phyloP scores from a whole-genome alignment of 2,888 invertebrate genomes.

The Patella pellucida region DNA sequence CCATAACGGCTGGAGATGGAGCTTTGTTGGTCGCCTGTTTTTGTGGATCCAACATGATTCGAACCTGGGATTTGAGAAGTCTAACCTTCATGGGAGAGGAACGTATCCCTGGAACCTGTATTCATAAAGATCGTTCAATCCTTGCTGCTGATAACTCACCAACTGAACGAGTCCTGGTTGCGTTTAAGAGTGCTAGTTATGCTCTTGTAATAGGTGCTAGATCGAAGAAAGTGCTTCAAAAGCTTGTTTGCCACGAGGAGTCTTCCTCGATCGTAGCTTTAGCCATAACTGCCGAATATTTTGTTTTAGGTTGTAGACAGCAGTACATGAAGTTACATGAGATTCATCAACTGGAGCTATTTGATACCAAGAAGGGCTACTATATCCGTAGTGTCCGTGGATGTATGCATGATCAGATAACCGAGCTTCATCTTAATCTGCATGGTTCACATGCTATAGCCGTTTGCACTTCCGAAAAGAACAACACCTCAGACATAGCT shows the following conservation, averaged over 20 bases:
- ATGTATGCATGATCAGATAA: slow-evolving; percentile 60
- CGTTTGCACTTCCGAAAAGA: slow-evolving; percentile 54
- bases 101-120: slow-evolving; percentile 43
- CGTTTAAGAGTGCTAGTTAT: slow-evolving; percentile 55
- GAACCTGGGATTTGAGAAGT: slow-evolving; percentile 56
- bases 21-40: slow-evolving; percentile 59
- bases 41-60: slow-evolving; percentile 61
- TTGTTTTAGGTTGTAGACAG: slow-evolving; percentile 61
- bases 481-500: slow-evolving; percentile 62
- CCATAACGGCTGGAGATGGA: slow-evolving; percentile 58
- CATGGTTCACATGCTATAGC: slow-evolving; percentile 65
- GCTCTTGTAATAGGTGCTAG: slow-evolving; percentile 61
- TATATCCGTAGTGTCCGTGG: slow-evolving; percentile 64
- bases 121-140: slow-evolving; percentile 61
- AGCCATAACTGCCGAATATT: slow-evolving; percentile 64
- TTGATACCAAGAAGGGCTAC: slow-evolving; percentile 59
- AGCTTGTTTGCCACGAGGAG: slow-evolving; percentile 56
- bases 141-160: slow-evolving; percentile 53
- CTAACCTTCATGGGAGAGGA: slow-evolving; percentile 47
- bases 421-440: slow-evolving; percentile 57
- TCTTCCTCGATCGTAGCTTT: slow-evolving; percentile 61
- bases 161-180: slow-evolving; percentile 61
- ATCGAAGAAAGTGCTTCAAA: slow-evolving; percentile 56
- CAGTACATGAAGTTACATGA: slow-evolving; percentile 63
- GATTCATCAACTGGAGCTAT: slow-evolving; percentile 63